These are phyloP conservation scores for Athrips mouffetella DNA, from an alignment of 2,888 invertebrate species.

Conservation along the genomic window DNA sequence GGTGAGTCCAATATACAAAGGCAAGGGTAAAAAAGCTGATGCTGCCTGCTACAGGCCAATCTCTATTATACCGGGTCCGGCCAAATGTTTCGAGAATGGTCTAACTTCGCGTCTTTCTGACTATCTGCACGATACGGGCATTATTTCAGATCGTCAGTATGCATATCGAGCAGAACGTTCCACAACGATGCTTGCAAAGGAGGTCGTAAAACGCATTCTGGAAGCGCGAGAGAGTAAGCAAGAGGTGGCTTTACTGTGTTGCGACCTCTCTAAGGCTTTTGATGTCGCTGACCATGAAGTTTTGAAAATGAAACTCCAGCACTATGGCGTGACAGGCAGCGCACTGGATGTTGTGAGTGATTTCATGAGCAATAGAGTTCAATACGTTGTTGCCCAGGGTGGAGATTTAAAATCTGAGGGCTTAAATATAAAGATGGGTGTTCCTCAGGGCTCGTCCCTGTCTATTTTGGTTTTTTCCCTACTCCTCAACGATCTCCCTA, in stretches of 20 bases:
- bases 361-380: constrained; percentile 1
- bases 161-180: constrained; percentile 12
- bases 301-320: neutral
- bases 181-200: constrained; percentile 7
- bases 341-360: neutral
- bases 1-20: constrained; percentile 8
- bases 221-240: constrained; percentile 3
- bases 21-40: constrained; percentile 12
- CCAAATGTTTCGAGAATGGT: constrained; percentile 12
- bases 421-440: neutral
- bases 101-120: neutral
- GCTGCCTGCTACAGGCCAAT: constrained; percentile 7
- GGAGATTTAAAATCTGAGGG: constrained; percentile 1
- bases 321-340: constrained; percentile 8
- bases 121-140: neutral
- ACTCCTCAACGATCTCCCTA: neutral
- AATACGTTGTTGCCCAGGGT: constrained; percentile 2
- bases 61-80: constrained; percentile 9
- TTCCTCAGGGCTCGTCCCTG: constrained; percentile 1
- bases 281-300: constrained; percentile 16
- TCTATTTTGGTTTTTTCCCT: neutral
- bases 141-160: constrained; percentile 11
- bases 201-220: constrained; percentile 3
- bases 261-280: constrained; percentile 17
- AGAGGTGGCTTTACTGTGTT: constrained; percentile 12